Percentiles rank a stretch among this genome's conserved stretches.
Conservation (phyloP, 2,888 invertebrate genomes). For the Campaea margaritaria region DNA sequence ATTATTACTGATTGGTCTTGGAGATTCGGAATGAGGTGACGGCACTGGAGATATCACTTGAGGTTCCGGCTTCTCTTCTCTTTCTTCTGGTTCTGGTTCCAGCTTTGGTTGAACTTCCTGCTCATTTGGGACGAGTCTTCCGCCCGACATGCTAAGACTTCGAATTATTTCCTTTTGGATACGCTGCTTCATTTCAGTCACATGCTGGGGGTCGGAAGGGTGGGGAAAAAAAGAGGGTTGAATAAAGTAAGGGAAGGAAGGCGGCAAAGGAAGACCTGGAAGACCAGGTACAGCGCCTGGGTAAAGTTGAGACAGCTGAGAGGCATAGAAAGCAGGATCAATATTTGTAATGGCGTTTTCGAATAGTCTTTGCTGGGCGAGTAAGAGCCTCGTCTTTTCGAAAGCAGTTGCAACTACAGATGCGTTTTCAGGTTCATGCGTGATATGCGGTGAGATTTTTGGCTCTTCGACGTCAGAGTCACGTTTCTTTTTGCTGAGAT, state of each 20-base stretch:
- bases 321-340: conserved; percentile 87
- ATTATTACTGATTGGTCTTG: conserved; percentile 74
- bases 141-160: conserved; percentile 89
- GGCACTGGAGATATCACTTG: conserved; percentile 74
- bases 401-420: conserved; percentile 73
- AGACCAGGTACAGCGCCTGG: conserved; percentile 83
- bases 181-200: conserved; percentile 88
- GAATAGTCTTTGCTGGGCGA: conserved; percentile 88
- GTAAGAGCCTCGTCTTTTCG: conserved; percentile 85
- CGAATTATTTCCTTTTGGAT: conserved; percentile 87
- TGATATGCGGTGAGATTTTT: conserved; percentile 74
- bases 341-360: conserved; percentile 86
- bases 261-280: conserved; percentile 81
- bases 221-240: conserved; percentile 84
- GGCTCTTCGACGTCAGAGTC: conserved; percentile 69
- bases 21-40: conserved; percentile 79
- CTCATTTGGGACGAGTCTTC: conserved; percentile 84
- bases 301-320: conserved; percentile 86
- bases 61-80: conserved; percentile 76
- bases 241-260: conserved; percentile 88
- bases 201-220: conserved; percentile 84
- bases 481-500: conserved; percentile 91
- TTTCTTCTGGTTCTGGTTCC: conserved; percentile 81
- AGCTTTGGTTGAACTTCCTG: conserved; percentile 67
- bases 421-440: conserved; percentile 71